Percentiles rank a stretch among this genome's conserved stretches.
Conservation (phyloP, 1,140 invertebrate genomes). For the Neodiprion lecontei region DNA sequence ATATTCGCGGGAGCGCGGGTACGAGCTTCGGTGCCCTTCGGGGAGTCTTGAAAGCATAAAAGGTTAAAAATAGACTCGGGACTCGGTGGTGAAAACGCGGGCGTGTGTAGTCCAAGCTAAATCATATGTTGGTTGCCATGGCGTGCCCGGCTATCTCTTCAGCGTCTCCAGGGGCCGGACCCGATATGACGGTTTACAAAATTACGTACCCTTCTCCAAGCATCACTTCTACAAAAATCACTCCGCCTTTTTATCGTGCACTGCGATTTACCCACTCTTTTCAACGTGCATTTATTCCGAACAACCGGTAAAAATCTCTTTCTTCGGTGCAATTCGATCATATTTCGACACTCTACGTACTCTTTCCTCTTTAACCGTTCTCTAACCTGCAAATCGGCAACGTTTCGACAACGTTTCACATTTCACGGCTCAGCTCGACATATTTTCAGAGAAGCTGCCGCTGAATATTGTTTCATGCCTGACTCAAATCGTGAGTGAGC, state of each 20-base stretch:
- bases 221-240: background rate
- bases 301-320: too few species aligned
- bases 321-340: too few species aligned
- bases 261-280: background rate
- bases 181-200: background rate
- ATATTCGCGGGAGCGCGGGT: background rate
- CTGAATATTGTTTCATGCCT: too few species aligned
- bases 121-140: conserved; percentile 1
- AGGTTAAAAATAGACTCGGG: conserved; percentile 3
- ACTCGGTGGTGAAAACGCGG: conserved; percentile 2
- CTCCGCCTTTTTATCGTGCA: background rate
- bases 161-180: background rate
- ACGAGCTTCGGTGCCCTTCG: background rate
- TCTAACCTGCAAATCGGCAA: too few species aligned
- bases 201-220: background rate
- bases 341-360: too few species aligned
- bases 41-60: background rate
- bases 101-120: background rate
- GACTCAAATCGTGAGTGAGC: too few species aligned
- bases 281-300: background rate
- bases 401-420: too few species aligned
- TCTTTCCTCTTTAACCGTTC: too few species aligned
- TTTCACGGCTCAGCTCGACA: too few species aligned
- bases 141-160: background rate
- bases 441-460: too few species aligned